phyloP scores from a whole-genome alignment of 2,888 invertebrate species.

The Tetropium fuscum region DNA sequence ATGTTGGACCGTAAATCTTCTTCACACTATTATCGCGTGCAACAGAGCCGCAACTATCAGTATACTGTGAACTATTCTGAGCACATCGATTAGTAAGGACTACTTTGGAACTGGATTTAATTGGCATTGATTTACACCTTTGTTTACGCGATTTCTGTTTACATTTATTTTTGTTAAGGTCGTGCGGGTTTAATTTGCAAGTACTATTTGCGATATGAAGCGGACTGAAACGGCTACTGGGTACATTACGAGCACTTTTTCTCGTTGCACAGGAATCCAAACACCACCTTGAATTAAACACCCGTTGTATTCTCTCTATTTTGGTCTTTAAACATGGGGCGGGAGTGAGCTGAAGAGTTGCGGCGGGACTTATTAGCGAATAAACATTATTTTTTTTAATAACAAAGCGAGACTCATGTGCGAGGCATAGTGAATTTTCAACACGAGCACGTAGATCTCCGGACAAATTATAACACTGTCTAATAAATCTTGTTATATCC shows the following conservation, averaged over 20 bases:
- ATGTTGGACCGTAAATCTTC: too few relatives aligned
- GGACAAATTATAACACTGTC: conserved; percentile 35
- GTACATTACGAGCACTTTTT: not conserved
- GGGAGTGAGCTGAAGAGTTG: conserved; percentile 45
- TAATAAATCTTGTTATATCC: conserved; percentile 46
- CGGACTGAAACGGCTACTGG: too few relatives aligned
- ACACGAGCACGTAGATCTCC: conserved; percentile 49
- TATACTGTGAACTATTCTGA: too few relatives aligned
- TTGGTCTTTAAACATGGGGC: conserved; percentile 40
- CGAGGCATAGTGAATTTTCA: conserved; percentile 42
- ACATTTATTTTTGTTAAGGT: too few relatives aligned
- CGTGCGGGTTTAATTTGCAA: too few relatives aligned
- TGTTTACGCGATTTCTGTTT: too few relatives aligned
- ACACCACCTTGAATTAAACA: conserved; percentile 31
- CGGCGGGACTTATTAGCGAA: conserved; percentile 43
- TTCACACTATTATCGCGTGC: too few relatives aligned
- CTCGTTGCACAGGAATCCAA: not conserved
- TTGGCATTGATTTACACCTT: too few relatives aligned
- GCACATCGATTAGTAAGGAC: too few relatives aligned
- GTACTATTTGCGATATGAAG: too few relatives aligned
- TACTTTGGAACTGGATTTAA: too few relatives aligned
- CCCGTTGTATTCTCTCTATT: conserved; percentile 38
- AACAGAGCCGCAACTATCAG: too few relatives aligned
- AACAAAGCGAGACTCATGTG: conserved; percentile 41
- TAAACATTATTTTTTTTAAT: conserved; percentile 40